These are phyloP conservation scores for Gobio occitaniae DNA, from an alignment of 2,797 vertebrate species.

Conservation along the genomic window DNA sequence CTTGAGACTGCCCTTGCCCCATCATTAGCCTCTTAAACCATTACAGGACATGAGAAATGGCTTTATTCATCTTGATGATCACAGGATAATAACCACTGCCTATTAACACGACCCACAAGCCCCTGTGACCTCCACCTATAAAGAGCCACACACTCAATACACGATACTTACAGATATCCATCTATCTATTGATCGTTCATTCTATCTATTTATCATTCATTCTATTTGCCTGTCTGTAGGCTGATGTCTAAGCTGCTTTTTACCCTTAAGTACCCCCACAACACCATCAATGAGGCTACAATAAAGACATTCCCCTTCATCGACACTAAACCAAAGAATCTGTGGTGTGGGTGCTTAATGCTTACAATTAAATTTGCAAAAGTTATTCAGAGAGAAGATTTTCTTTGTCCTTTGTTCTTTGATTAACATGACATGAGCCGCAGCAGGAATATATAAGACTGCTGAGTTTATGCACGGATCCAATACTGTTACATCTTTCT, in stretches of 20 bases:
- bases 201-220: background rate
- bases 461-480: no score
- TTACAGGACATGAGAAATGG: constrained; percentile 58
- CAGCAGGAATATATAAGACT: no score
- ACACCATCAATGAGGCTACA: no score
- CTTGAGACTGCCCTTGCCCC: constrained; percentile 64
- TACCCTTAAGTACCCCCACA: no score
- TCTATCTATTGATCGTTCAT: background rate
- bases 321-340: no score
- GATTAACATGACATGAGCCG: no score
- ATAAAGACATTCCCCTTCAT: no score
- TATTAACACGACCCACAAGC: constrained; percentile 45
- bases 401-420: no score
- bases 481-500: no score
- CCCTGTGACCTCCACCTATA: background rate
- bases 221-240: background rate
- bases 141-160: constrained; percentile 16
- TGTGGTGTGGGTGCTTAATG: no score
- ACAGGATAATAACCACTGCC: constrained; percentile 68
- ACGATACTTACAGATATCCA: background rate
- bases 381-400: no score
- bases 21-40: constrained; percentile 66
- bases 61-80: constrained; percentile 72
- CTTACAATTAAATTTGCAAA: no score
- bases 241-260: background rate